Evolutionary conservation across 2,888 invertebrate species (phyloP), one percentile per base, ranked within the genome.

Genomic region (Bibio marci): DNA sequence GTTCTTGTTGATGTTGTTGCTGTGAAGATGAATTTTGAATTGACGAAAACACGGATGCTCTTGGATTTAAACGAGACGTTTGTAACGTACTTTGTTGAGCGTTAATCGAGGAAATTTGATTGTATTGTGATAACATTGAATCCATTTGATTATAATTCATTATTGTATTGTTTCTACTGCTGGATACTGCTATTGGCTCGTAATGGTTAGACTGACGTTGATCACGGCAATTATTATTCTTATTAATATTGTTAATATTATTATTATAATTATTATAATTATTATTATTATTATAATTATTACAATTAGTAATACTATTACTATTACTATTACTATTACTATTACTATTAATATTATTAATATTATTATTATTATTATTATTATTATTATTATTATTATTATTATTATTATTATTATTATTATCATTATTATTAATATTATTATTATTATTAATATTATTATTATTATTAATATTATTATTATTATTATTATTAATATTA

Each of bases 21-120:
- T n/a, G n/a, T n/a, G n/a, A n/a, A n/a, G n/a, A n/a, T 15, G 8
- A n/a, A 22, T 26, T 35, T 26, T 36, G 36, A 12, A 40, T 26
- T n/a, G 36, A 52, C 1, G 76, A 71, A 55, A 83, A 86, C 51
- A 80, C 80, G 1, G 83, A 81, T 4, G 83, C 82, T 48, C 83
- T 74, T 1, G 83, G 81, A 59, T 86, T 87, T 30, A 86, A 64
- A 40, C 81, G 71, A 30, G 77, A 74, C 63, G 71, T 69, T 38
- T 64, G 67, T 43, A 70, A 65, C 15, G 68, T 63, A 43, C 48
- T 51, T 17, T 46, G 44, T 27, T 48, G 47, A 22, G 4, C 10
- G 25, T 25, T 7, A n/a, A n/a, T n/a, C n/a, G n/a, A n/a, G n/a
- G n/a, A n/a, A n/a, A n/a, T n/a, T n/a, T n/a, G n/a, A n/a, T n/a